Percentiles rank a stretch among this genome's conserved stretches.
Conservation (phyloP, 2,888 invertebrate species). For the Amblyjoppa fuscipennis region DNA sequence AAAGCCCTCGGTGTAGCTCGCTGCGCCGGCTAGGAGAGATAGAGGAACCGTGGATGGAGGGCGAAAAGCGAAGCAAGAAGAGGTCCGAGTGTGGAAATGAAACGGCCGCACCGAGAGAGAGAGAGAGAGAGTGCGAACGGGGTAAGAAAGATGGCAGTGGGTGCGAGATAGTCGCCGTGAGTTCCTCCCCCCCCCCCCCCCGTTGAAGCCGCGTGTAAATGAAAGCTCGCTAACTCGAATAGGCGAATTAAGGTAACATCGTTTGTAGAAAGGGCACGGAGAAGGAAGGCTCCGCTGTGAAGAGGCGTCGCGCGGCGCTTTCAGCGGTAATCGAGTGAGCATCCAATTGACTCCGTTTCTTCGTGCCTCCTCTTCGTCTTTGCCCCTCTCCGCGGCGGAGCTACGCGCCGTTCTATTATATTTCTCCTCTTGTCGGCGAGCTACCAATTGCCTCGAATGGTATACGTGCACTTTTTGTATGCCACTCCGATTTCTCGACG, state of each 20-base stretch:
- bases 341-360: conserved; percentile 70
- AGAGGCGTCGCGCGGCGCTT: conserved; percentile 54
- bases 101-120: background rate
- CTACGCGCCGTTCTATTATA: conserved; percentile 37
- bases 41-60: background rate
- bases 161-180: conserved; percentile 13
- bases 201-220: conserved; percentile 64
- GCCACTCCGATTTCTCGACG: conserved; percentile 28
- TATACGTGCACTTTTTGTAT: conserved; percentile 18
- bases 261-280: conserved; percentile 64
- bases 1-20: conserved; percentile 23
- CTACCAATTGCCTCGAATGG: background rate
- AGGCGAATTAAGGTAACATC: conserved; percentile 68
- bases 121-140: background rate
- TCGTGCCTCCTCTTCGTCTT: conserved; percentile 41
- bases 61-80: conserved; percentile 21
- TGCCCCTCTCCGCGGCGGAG: conserved; percentile 9
- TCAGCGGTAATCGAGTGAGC: conserved; percentile 68
- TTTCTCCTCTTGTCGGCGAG: conserved; percentile 48
- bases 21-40: background rate
- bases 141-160: conserved; percentile 12
- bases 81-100: background rate
- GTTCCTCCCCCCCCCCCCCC: background rate
- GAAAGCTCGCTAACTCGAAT: conserved; percentile 68
- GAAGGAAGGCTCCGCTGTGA: conserved; percentile 43